phyloP scores from a whole-genome alignment of 2,113 vertebrate species.

The Colaptes auratus region DNA sequence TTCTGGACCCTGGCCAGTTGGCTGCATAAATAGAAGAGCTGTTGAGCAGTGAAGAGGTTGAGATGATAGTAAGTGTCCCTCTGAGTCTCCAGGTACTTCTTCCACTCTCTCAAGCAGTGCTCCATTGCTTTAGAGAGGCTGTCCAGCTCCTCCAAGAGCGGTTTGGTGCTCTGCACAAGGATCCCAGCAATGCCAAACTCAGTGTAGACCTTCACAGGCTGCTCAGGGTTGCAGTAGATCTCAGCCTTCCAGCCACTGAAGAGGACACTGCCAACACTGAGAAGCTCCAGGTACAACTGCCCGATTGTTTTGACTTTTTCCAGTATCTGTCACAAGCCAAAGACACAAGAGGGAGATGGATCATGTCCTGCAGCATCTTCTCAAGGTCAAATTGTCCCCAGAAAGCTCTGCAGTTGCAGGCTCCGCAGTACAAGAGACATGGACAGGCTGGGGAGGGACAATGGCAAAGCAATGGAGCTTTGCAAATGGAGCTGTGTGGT shows the following conservation, averaged over 20 bases:
- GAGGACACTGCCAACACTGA: slow-evolving; percentile 76
- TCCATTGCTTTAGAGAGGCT: slow-evolving; percentile 73
- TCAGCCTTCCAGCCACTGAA: slow-evolving; percentile 71
- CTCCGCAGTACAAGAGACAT: not conserved
- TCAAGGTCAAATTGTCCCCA: not conserved
- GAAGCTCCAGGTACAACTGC: slow-evolving; percentile 73
- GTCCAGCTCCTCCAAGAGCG: slow-evolving; percentile 64
- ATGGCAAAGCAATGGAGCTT: too few relatives aligned
- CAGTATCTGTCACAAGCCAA: slow-evolving; percentile 65
- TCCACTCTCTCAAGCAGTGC: slow-evolving; percentile 73
- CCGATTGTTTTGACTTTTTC: slow-evolving; percentile 75
- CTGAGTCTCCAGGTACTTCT: slow-evolving; percentile 61
- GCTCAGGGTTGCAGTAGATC: slow-evolving; percentile 58
- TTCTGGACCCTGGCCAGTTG: slow-evolving; percentile 53
- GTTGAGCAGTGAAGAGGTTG: slow-evolving; percentile 78
- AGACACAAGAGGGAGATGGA: not conserved
- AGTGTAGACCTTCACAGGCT: slow-evolving; percentile 57
- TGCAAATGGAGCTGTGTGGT: not conserved
- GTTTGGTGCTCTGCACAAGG: slow-evolving; percentile 26
- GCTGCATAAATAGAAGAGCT: slow-evolving; percentile 77
- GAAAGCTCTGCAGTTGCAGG: too few relatives aligned
- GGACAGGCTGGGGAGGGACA: too few relatives aligned
- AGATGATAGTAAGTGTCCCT: slow-evolving; percentile 69
- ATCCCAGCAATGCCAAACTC: slow-evolving; percentile 47
- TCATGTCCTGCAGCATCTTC: too few relatives aligned